Base-by-base conservation (phyloP, 2,113 vertebrate genomes). In the Ictidomys tridecemlineatus region DNA sequence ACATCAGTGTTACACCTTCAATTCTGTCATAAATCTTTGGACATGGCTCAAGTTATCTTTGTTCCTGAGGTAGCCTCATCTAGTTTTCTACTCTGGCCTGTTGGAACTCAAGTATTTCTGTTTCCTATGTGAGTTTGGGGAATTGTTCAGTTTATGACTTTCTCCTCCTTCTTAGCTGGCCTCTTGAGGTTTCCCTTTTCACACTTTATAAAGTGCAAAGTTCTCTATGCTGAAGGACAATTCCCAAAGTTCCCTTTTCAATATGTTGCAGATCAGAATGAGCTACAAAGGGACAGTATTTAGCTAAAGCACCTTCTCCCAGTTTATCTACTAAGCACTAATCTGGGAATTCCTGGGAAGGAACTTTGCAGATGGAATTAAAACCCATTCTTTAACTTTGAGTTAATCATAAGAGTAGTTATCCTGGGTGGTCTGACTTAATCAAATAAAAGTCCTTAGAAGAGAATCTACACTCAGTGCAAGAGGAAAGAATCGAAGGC, bases 171-270 rank as follows among this genome's bases (percentile, higher is more conserved):
- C 34, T 73, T 67, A 48, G 13, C 30, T 39, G 61, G 4, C 2
- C 18, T n/a, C 56, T 89, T 77, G 20, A 82, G 80, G 34, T 91
- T 85, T 72, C 85, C 30, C 45, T 20, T 37, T 58, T 45, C 67
- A 89, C 42, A 18, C 9, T 93, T 78, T 84, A 30, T 65, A 42
- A 86, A 8, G 17, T 73, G 61, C 34, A 45, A 82, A 86, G 2
- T 67, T 95, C 58, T 77, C 48, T 89, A 48, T 26, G 56, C 48
- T 73, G 34, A 92, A 73, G n/a, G 30, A 70, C 24, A 26, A 6
- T 67, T 18, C 17, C 16, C 12, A 56, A 45, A 70, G 45, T 78
- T 26, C 26, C 9, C 1, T 51, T 30, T 65, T 34, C 76, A 77
- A 84, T 74, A 56, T 10, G 3, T 63, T 74, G 26, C 26, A 20